phyloP scores from a whole-genome alignment of 2,113 vertebrate species.

The Oreochromis aureus region DNA sequence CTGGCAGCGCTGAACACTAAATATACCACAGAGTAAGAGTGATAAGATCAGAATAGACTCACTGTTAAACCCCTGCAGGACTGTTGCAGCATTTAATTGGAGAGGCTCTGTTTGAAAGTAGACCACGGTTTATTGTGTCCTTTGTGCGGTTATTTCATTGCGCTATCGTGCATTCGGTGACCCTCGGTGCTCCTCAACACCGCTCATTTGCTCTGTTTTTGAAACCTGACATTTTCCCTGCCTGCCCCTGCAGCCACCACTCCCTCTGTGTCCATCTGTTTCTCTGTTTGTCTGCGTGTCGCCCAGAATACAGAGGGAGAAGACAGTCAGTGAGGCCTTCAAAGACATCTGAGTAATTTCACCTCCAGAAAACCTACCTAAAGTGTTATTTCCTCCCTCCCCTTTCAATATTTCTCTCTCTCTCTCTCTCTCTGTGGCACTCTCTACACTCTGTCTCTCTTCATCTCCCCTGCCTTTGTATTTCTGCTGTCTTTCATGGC shows the following conservation, averaged over 20 bases:
- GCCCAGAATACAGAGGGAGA: slow-evolving; percentile 1
- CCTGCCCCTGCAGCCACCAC: slow-evolving; percentile 2
- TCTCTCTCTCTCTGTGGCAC: background rate
- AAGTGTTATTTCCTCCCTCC: background rate
- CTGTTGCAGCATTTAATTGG: background rate
- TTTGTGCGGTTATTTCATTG: background rate
- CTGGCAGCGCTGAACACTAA: background rate
- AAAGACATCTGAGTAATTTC: slow-evolving; percentile 31
- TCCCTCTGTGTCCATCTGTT: slow-evolving; percentile 19
- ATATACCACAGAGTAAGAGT: background rate
- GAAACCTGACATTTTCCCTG: slow-evolving; percentile 23
- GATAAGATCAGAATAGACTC: background rate
- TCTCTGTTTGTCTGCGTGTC: background rate
- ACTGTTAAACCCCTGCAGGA: background rate
- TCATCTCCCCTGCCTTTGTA: slow-evolving; percentile 24
- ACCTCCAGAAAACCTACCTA: slow-evolving; percentile 29
- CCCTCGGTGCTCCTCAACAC: background rate
- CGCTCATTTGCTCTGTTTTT: slow-evolving; percentile 28
- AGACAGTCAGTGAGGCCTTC: slow-evolving; percentile 9
- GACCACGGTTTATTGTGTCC: background rate
- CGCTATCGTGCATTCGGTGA: background rate
- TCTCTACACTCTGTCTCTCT: slow-evolving; percentile 9
- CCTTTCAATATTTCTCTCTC: background rate
- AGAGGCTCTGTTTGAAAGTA: background rate
- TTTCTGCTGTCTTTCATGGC: slow-evolving; percentile 29